Evolutionary conservation across 2,797 vertebrate genomes (phyloP).

Genomic region (Halcyon chelicuti): DNA sequence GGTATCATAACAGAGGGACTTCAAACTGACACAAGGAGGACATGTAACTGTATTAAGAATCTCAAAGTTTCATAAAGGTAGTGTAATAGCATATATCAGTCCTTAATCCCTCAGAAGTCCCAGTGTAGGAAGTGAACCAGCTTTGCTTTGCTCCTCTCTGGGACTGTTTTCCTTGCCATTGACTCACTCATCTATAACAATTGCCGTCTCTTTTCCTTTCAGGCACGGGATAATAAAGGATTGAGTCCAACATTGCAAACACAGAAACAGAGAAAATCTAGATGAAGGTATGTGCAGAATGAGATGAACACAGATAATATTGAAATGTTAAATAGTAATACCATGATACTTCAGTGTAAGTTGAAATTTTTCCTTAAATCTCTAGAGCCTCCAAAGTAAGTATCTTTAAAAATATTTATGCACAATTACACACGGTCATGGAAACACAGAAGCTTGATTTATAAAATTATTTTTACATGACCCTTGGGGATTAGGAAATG

Average conservation of each 20-base stretch:
- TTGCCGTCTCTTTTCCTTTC: not conserved
- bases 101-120: not conserved
- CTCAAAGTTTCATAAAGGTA: not conserved
- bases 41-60: not conserved
- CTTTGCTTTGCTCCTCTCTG: not conserved
- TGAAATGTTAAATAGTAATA: not conserved
- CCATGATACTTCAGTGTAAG: not conserved
- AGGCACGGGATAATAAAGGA: not conserved
- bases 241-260: not conserved
- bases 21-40: not conserved
- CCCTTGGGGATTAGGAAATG: not conserved
- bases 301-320: not conserved
- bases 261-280: not conserved
- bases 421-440: not conserved
- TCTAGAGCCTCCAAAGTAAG: not conserved
- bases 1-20: not conserved
- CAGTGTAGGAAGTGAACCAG: not conserved
- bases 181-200: not conserved
- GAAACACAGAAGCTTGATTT: conserved; percentile 11
- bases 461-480: not conserved
- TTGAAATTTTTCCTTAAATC: not conserved
- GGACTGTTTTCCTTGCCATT: not conserved
- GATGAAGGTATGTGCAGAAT: not conserved
- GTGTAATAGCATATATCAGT: not conserved
- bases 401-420: not conserved